Conservation (phyloP, 2,113 vertebrate genomes). For the Gallinago jamesoni region DNA sequence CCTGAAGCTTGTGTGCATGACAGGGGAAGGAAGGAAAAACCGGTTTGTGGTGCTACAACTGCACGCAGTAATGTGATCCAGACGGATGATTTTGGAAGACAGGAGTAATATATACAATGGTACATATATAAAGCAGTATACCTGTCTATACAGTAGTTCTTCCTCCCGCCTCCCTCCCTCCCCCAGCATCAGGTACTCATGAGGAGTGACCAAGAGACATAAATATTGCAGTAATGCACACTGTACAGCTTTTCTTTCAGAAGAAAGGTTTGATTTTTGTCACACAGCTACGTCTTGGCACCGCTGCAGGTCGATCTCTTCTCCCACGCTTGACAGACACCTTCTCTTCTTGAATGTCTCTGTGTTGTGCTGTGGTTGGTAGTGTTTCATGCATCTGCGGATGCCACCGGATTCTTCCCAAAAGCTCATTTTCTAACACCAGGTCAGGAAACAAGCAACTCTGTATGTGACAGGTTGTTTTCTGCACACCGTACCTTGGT, state of each 20-base stretch:
- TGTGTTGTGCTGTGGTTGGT: not conserved
- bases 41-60: not conserved
- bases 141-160: not conserved
- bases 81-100: not conserved
- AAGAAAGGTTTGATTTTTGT: slow-evolving; percentile 17
- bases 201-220: slow-evolving; percentile 22
- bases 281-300: not conserved
- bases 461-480: not conserved
- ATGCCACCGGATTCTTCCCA: not conserved
- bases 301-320: not conserved
- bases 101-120: not conserved
- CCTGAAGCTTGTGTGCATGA: not conserved
- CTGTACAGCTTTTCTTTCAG: not conserved
- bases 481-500: slow-evolving; percentile 8
- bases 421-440: not conserved
- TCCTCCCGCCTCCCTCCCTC: not conserved
- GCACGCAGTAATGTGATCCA: not conserved
- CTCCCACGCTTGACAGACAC: not conserved
- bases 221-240: not conserved
- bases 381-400: not conserved
- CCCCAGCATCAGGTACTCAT: not conserved
- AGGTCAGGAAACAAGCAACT: not conserved
- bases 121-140: not conserved
- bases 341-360: not conserved
- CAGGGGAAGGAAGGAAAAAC: not conserved